phyloP scores from a whole-genome alignment of 2,797 vertebrate species.

The Denticeps clupeoides region DNA sequence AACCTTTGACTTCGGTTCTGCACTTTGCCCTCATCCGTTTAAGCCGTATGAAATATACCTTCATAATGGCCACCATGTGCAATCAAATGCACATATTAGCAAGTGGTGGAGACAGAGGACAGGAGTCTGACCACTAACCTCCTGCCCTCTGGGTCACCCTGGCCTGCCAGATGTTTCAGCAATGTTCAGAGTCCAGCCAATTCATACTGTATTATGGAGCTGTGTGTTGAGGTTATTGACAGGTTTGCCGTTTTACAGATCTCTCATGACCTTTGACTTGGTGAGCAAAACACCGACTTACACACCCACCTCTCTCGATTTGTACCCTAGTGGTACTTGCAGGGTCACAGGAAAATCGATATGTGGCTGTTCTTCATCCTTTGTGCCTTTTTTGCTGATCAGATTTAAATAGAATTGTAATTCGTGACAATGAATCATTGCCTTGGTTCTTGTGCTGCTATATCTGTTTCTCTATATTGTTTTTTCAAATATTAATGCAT shows the following conservation, averaged over 20 bases:
- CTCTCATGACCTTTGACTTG: constrained; percentile 61
- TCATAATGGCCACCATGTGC: constrained; percentile 59
- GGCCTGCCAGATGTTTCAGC: constrained; percentile 41
- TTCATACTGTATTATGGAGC: constrained; percentile 64
- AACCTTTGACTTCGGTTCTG: constrained; percentile 67
- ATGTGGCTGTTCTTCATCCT: too few species aligned
- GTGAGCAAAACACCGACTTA: constrained; percentile 54
- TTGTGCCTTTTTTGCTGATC: too few species aligned
- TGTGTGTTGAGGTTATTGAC: constrained; percentile 65
- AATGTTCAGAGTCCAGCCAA: too few species aligned
- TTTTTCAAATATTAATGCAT: too few species aligned
- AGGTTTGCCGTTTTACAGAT: constrained; percentile 55
- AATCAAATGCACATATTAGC: constrained; percentile 64
- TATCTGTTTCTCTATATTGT: too few species aligned
- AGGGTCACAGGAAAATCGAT: too few species aligned
- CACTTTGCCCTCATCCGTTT: constrained; percentile 66
- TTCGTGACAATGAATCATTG: too few species aligned
- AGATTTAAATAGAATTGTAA: too few species aligned
- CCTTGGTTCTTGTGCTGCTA: too few species aligned
- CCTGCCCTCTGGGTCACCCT: constrained; percentile 55
- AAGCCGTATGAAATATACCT: constrained; percentile 67
- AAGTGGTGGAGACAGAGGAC: constrained; percentile 29
- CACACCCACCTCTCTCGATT: background rate
- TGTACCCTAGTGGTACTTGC: too few species aligned
- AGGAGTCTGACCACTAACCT: constrained; percentile 58